Evolutionary conservation across 2,888 invertebrate genomes (phyloP), one percentile per base, ranked within the genome.

Genomic region (Hydropsyche betteni): DNA sequence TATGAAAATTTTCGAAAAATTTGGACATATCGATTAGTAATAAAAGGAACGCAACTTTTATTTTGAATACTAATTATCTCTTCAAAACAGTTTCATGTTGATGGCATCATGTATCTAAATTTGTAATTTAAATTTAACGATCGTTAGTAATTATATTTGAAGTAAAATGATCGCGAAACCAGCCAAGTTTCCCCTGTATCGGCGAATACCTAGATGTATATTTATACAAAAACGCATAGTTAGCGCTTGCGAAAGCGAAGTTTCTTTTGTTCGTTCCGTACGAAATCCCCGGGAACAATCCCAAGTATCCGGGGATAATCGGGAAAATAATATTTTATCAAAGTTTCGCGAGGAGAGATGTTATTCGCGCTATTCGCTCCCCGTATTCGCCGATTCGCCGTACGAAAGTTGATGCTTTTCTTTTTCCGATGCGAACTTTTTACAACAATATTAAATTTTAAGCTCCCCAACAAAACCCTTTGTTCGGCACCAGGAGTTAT

Each of bases 281-380:
- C 44, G 51, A 75, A 71, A 75, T 75, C 75, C 52, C 58, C 52
- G 64, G 53, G 70, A 71, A 75, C 70, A 75, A 75, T 75, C 52
- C 75, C 61, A 70, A 75, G 75, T 61, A 75, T 71, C 51, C 52
- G 33, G 24, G 44, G 75, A 71, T 75, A 71, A 75, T 71, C 71
- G 75, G 55, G 64, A 71, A 71, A 75, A 71, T 75, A 75, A 71
- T 75, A 75, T 75, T 75, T 75, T 71, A 71, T 50, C 64, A 38
- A 75, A 71, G 51, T 71, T 74, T 55, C 33, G 50, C 16, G 33
- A 34, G 64, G 64, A 36, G 36, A 64, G 64, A 64, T 64, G 64
- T 64, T 64, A 36, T 64, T 64, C 64, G 34, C 64, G 64, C 64
- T 64, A 64, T 64, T 64, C 64, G 44, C 44, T 44, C 44, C 44